Conservation (phyloP, 37 sponge, comb jelly and placozoan genomes). For the Beroe ovata region DNA sequence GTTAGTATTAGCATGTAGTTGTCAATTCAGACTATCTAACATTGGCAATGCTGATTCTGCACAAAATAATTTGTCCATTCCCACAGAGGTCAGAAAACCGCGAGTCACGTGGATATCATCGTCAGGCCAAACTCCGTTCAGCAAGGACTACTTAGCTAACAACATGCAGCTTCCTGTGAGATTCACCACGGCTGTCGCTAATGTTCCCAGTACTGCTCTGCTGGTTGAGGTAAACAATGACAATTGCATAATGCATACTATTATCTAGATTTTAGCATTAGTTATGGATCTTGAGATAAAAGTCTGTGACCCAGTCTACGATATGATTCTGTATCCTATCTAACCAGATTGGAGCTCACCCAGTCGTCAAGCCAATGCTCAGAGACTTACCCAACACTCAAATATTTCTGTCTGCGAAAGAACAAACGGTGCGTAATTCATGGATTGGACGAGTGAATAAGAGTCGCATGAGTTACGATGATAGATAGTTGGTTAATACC, state of each 20-base stretch:
- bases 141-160: conserved; percentile 1
- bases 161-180: conserved; percentile 33
- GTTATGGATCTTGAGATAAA: too few relatives aligned
- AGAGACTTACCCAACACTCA: conserved; percentile 7
- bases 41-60: background rate
- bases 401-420: background rate
- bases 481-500: too few relatives aligned
- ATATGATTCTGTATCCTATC: too few relatives aligned
- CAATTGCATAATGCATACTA: background rate
- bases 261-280: background rate
- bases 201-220: background rate
- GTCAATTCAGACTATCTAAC: too few relatives aligned
- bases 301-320: too few relatives aligned
- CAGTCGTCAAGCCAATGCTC: conserved; percentile 27
- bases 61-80: too few relatives aligned
- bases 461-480: too few relatives aligned
- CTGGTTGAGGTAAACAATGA: conserved; percentile 9
- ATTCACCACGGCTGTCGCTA: conserved; percentile 2
- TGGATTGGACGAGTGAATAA: too few relatives aligned
- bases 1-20: too few relatives aligned
- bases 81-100: conserved; percentile 9
- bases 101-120: background rate
- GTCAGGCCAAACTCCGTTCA: conserved; percentile 1
- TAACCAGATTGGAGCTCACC: conserved; percentile 37
- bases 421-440: background rate